A percentile compares a stretch with the other conserved stretches of the same genome.
phyloP scores from a whole-genome alignment of 2,888 invertebrate genomes.

The Protonemura montana region DNA sequence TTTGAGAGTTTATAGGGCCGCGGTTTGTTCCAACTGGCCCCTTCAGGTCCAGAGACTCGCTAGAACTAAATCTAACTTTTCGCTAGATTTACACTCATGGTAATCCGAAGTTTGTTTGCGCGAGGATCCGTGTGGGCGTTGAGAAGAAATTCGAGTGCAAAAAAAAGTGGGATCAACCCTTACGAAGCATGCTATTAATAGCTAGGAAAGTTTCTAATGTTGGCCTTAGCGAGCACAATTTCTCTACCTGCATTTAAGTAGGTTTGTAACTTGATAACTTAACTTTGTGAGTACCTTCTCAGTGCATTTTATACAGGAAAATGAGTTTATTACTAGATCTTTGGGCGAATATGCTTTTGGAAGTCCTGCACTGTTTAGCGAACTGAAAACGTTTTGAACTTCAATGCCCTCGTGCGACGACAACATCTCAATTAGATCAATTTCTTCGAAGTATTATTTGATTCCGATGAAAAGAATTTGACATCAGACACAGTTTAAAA shows the following conservation, averaged over 20 bases:
- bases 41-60: not conserved
- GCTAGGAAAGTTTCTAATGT: not conserved
- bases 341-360: not conserved
- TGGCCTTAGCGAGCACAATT: not conserved
- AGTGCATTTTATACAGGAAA: not conserved
- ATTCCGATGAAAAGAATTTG: too few species aligned
- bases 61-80: constrained; percentile 4
- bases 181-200: not conserved
- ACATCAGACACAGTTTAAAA: not conserved
- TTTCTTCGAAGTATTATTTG: too few species aligned
- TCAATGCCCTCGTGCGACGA: too few species aligned
- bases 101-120: not conserved
- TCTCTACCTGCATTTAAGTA: not conserved
- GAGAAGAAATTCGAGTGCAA: not conserved
- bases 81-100: not conserved
- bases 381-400: too few species aligned
- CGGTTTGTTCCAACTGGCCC: not conserved
- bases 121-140: not conserved
- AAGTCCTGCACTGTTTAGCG: too few species aligned
- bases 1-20: not conserved
- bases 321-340: not conserved
- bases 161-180: not conserved
- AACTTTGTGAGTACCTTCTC: not conserved
- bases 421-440: too few species aligned
- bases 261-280: not conserved